Conservation (phyloP, 2,113 vertebrate species). For the Pavo muticus region DNA sequence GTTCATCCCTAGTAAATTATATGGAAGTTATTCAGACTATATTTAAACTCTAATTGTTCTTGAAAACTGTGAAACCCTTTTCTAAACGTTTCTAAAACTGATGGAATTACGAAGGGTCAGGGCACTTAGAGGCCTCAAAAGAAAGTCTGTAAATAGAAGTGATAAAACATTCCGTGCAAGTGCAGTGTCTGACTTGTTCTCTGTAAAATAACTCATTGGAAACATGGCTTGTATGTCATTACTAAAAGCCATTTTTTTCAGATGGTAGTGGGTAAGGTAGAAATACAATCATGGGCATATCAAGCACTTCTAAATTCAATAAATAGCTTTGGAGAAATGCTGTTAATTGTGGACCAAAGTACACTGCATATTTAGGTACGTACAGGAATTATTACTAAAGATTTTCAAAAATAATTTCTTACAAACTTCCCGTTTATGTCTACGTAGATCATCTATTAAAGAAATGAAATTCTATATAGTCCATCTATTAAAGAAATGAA, state of each 20-base stretch:
- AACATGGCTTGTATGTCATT: background rate
- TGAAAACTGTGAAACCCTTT: conserved; percentile 43
- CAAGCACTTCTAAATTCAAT: conserved; percentile 44
- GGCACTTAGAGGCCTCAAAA: conserved; percentile 27
- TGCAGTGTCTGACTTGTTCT: conserved; percentile 22
- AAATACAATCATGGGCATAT: conserved; percentile 34
- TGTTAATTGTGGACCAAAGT: conserved; percentile 28
- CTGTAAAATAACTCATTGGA: conserved; percentile 59
- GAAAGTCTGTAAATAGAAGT: conserved; percentile 63
- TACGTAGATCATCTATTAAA: background rate
- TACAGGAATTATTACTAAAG: background rate
- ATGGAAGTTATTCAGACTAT: background rate
- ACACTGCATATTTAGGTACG: conserved; percentile 23
- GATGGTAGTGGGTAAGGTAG: conserved; percentile 2
- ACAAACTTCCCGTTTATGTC: background rate
- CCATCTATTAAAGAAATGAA: background rate
- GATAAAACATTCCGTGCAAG: conserved; percentile 46
- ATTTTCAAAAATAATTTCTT: background rate
- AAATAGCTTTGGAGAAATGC: conserved; percentile 34
- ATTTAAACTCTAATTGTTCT: conserved; percentile 28
- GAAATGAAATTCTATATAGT: background rate
- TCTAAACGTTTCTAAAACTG: conserved; percentile 25
- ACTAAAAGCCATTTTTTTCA: conserved; percentile 1
- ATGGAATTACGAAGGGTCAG: background rate
- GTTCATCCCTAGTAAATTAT: conserved; percentile 23